A percentile compares a stretch with the other conserved stretches of the same genome.
Conservation (phyloP, 2,888 invertebrate species). For the Doris montereyensis region DNA sequence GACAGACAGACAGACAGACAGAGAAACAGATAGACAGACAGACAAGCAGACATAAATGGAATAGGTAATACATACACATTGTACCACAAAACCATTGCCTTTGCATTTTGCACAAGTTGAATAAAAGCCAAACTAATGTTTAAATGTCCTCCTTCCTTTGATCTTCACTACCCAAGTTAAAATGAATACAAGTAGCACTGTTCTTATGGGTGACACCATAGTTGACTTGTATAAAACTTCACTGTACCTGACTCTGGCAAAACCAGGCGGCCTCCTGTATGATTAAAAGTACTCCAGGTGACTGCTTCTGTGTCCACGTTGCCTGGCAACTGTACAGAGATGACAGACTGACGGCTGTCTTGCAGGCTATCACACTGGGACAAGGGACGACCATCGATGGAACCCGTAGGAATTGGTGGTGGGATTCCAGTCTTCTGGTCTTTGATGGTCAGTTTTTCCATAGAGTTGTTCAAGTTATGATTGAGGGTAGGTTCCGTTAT, state of each 20-base stretch:
- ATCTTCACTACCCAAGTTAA: too few species aligned
- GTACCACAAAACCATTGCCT: too few species aligned
- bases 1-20: conserved; percentile 1
- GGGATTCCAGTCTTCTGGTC: conserved; percentile 45
- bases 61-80: too few species aligned
- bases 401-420: too few species aligned
- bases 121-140: not conserved
- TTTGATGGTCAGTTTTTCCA: conserved; percentile 53
- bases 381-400: conserved; percentile 43
- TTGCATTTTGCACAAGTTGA: not conserved
- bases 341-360: conserved; percentile 65
- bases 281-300: conserved; percentile 75
- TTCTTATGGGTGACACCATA: too few species aligned
- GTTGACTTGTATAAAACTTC: too few species aligned
- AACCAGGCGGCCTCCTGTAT: conserved; percentile 75
- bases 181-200: too few species aligned
- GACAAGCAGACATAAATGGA: not conserved
- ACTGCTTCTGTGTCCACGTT: conserved; percentile 74
- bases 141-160: too few species aligned
- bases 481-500: conserved; percentile 57
- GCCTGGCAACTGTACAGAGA: conserved; percentile 65
- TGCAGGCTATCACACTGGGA: conserved; percentile 56
- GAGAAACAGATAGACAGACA: not conserved
- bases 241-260: conserved; percentile 71
- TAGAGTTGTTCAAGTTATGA: conserved; percentile 51